Base-by-base conservation (phyloP, 2,797 vertebrate species). In the Capromys pilorides region DNA sequence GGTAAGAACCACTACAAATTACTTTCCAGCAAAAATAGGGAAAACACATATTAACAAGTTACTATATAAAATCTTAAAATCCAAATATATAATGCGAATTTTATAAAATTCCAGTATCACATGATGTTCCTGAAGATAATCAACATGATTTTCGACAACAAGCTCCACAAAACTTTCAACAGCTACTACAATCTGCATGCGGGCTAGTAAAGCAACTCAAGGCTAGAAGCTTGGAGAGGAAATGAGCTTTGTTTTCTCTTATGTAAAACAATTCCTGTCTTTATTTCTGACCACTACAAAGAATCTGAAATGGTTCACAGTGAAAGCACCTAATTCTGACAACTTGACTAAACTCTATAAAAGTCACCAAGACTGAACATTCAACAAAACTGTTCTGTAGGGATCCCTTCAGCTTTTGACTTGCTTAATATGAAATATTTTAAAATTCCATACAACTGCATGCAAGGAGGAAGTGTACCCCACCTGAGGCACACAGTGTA, bases 121-220 rank as follows among this genome's bases (percentile, higher is more conserved):
- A 2, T 88, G 57, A 54, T 71, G 41, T 45, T 91, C 0, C 83
- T 57, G 22, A 85, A 89, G 82, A 86, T 83, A 91, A 86, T 39
- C 36, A 89, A 31, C 31, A 84, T 90, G 92, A 90, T 77, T 66
- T 79, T 87, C 0, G 84, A 81, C 51, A 91, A 91, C 16, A 85
- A 89, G 79, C 54, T 87, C 71, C 80, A 90, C 33, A n/a, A 16
- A 78, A 26, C 39, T 95, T 95, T 96, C 83, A 90, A 90, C 16
- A 66, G 59, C 51, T 62, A 79, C 3, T 22, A 86, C 57, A 71
- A 78, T 84, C 86, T 83, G 86, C 66, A 41, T 41, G 21, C 14
- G 21, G 11, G 86, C 69, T 78, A 75, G 80, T 89, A 49, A 71
- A 83, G 67, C 61, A 80, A 2, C 59, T 22, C 26, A 86, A 81